A percentile compares a stretch with the other conserved stretches of the same genome.
Evolutionary conservation across 2,797 vertebrate species (phyloP).

Genomic region (Anguilla megastoma): DNA sequence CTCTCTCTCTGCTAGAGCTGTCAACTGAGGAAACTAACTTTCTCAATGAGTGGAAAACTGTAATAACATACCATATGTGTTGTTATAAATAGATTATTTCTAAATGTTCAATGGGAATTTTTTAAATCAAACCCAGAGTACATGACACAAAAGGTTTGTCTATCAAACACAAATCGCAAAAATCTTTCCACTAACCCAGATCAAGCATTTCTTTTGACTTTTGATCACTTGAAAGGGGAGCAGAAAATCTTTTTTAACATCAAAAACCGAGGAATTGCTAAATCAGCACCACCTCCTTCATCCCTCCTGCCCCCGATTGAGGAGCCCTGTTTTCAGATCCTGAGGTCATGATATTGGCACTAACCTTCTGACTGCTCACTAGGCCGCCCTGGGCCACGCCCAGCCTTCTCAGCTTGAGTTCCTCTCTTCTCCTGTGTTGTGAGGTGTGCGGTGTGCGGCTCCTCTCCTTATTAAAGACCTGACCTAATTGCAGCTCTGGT

Average conservation of each 20-base stretch:
- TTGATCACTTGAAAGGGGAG: background rate
- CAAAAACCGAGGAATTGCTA: background rate
- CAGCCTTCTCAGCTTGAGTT: constrained; percentile 65
- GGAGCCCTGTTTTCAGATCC: background rate
- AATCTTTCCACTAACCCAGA: background rate
- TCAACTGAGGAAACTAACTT: background rate
- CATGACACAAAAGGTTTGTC: background rate
- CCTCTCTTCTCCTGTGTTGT: constrained; percentile 47
- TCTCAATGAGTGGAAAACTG: too few relatives aligned
- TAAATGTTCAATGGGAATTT: background rate
- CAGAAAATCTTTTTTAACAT: background rate
- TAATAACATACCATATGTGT: too few relatives aligned
- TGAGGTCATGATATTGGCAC: constrained; percentile 38
- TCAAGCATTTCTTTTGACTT: background rate
- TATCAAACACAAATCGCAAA: background rate
- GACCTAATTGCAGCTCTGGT: constrained; percentile 54
- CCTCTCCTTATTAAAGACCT: constrained; percentile 54
- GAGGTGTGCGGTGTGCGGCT: constrained; percentile 17
- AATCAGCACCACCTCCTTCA: background rate
- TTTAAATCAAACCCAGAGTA: background rate
- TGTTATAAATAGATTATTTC: background rate
- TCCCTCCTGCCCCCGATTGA: background rate
- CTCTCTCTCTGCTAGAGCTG: background rate
- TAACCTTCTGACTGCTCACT: constrained; percentile 62
- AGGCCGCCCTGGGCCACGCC: constrained; percentile 53